Evolutionary conservation across 1,140 invertebrate species (phyloP).

Genomic region (Papilio xuthus): DNA sequence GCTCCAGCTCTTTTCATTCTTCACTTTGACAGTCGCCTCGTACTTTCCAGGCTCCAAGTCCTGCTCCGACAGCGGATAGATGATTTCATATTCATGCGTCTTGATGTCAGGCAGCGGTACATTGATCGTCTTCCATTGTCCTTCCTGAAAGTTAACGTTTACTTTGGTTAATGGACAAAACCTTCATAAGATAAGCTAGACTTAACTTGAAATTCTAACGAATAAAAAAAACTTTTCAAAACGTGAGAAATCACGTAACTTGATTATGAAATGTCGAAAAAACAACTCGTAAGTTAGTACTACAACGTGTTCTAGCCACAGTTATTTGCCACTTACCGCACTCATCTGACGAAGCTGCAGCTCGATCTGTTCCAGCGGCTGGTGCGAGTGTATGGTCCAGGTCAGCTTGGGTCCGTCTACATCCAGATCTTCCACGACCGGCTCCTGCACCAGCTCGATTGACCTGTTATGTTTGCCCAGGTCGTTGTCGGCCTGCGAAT

Average conservation of each 20-base stretch:
- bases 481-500: constrained; percentile 63
- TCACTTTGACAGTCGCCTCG: constrained; percentile 57
- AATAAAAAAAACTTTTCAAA: too few relatives aligned
- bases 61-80: constrained; percentile 48
- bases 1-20: constrained; percentile 65
- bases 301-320: too few relatives aligned
- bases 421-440: constrained; percentile 57
- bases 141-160: constrained; percentile 44
- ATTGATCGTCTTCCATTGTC: constrained; percentile 45
- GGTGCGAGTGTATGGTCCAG: constrained; percentile 64
- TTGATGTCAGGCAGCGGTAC: constrained; percentile 52
- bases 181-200: too few relatives aligned
- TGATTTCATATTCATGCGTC: constrained; percentile 54
- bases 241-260: too few relatives aligned
- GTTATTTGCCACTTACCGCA: constrained; percentile 46
- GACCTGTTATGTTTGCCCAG: constrained; percentile 63
- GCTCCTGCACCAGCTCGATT: constrained; percentile 63
- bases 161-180: neutral
- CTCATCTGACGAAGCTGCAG: constrained; percentile 52
- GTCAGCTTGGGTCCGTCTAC: constrained; percentile 56
- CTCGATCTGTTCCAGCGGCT: constrained; percentile 59
- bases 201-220: too few relatives aligned
- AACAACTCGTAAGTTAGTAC: too few relatives aligned
- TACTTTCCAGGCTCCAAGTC: constrained; percentile 55
- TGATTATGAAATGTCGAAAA: too few relatives aligned